Percentiles rank a stretch among this genome's conserved stretches.
These are phyloP conservation scores for Cladopsammia gracilis DNA, from an alignment of 64 coral and sea anemone species.

Conservation along the genomic window DNA sequence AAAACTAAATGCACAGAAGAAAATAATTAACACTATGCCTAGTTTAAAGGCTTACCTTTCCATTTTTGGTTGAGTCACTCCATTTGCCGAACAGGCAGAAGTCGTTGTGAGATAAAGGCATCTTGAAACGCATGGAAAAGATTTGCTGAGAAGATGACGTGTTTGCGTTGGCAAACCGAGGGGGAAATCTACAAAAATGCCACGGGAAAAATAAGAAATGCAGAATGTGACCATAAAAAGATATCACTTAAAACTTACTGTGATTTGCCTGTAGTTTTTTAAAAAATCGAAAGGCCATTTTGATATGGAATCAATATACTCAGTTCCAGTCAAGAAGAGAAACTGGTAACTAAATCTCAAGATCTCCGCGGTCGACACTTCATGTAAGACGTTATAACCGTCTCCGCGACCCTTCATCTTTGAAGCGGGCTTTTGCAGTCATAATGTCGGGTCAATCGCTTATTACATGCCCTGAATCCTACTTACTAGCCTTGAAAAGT, in stretches of 20 bases:
- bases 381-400: too few relatives aligned
- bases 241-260: not conserved
- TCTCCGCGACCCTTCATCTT: too few relatives aligned
- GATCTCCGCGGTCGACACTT: too few relatives aligned
- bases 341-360: not conserved
- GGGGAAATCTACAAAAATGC: not conserved
- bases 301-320: not conserved
- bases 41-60: not conserved
- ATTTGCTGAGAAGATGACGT: not conserved
- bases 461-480: too few relatives aligned
- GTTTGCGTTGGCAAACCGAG: not conserved
- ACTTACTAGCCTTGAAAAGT: too few relatives aligned
- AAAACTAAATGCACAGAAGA: too few relatives aligned
- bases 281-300: conserved; percentile 10
- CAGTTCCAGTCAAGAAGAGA: not conserved
- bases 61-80: not conserved
- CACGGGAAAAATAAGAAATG: not conserved
- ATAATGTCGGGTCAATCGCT: too few relatives aligned
- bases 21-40: too few relatives aligned
- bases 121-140: not conserved
- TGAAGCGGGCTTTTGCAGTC: too few relatives aligned
- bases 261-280: not conserved
- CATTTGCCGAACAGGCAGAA: not conserved
- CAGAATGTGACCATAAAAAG: not conserved
- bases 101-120: not conserved